These are phyloP conservation scores for Carlito syrichta DNA, from an alignment of 2,113 vertebrate genomes.

Conservation along the genomic window DNA sequence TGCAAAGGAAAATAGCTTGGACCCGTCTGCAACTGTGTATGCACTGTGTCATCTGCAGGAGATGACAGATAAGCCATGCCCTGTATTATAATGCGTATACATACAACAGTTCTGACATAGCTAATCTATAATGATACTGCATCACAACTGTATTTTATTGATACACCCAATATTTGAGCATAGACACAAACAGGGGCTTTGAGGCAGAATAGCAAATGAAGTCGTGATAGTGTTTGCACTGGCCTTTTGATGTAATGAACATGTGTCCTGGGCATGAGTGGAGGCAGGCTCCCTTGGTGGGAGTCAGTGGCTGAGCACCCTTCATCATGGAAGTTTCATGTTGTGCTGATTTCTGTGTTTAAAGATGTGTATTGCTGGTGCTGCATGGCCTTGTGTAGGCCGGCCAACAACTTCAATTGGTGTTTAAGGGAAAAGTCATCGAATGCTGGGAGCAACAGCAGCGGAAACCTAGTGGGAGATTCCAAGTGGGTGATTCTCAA, in stretches of 20 bases:
- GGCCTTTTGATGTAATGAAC: background rate
- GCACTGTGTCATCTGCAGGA: background rate
- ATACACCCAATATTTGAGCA: background rate
- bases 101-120: slow-evolving; percentile 2
- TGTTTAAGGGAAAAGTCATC: background rate
- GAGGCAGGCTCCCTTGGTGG: background rate
- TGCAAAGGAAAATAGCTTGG: slow-evolving; percentile 37
- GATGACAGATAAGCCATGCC: background rate
- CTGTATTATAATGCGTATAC: background rate
- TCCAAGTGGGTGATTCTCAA: slow-evolving; percentile 17
- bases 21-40: background rate
- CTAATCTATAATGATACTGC: slow-evolving; percentile 39
- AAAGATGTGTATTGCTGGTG: background rate
- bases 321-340: background rate
- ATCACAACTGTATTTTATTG: background rate
- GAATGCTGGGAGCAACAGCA: background rate
- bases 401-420: background rate
- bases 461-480: background rate
- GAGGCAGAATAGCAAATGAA: background rate
- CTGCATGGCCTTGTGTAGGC: background rate
- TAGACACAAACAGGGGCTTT: background rate
- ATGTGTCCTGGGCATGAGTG: background rate
- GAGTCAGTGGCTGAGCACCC: background rate
- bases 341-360: background rate
- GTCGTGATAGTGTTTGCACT: background rate